Percentiles rank a stretch among this genome's conserved stretches.
These are phyloP conservation scores for Onychostoma macrolepis DNA, from an alignment of 2,113 vertebrate genomes.

Conservation along the genomic window DNA sequence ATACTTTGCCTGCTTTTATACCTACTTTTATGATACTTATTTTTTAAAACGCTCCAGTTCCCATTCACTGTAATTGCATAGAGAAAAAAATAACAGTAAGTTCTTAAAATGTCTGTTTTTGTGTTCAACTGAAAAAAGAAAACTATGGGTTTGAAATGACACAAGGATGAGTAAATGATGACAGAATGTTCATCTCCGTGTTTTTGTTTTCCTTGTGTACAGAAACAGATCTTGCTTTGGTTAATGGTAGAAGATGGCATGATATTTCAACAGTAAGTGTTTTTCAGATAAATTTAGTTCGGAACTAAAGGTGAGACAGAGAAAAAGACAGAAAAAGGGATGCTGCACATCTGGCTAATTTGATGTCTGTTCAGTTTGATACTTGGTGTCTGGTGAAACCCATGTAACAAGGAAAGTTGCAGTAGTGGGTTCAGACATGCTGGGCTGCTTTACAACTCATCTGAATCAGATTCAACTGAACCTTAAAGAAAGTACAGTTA, in stretches of 20 bases:
- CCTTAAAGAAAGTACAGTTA: too few relatives aligned
- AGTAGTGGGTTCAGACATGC: not conserved
- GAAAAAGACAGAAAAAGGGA: not conserved
- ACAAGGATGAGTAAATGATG: not conserved
- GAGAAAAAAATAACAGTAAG: not conserved
- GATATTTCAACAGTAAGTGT: not conserved
- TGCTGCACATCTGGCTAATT: not conserved
- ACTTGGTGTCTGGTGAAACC: not conserved
- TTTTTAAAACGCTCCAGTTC: not conserved
- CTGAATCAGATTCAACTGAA: not conserved
- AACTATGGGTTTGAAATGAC: not conserved
- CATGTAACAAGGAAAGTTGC: not conserved
- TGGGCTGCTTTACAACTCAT: not conserved
- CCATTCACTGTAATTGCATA: not conserved
- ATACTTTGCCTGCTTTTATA: not conserved
- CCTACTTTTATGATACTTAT: not conserved
- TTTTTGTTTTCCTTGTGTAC: not conserved
- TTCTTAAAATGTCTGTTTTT: slow-evolving; percentile 7
- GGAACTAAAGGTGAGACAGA: not conserved
- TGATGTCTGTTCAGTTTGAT: not conserved
- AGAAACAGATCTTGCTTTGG: not conserved
- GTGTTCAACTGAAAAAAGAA: not conserved
- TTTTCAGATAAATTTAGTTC: not conserved
- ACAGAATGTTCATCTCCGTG: not conserved
- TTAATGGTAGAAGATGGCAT: not conserved